These are phyloP conservation scores for Pseudorhombus dupliciocellatus DNA, from an alignment of 2,113 vertebrate genomes.

Conservation along the genomic window DNA sequence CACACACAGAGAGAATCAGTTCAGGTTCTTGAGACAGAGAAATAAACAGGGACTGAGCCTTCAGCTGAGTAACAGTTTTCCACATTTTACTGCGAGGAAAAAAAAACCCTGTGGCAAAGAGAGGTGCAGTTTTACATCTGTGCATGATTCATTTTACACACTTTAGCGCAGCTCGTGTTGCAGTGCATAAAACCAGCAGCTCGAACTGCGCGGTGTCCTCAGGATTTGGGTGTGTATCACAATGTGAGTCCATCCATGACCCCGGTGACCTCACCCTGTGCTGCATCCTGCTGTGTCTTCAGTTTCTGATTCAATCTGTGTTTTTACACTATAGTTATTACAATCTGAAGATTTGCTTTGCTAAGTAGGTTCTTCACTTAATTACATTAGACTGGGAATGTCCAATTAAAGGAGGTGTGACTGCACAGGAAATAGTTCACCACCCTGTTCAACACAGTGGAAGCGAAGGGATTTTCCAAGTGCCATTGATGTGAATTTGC, in stretches of 20 bases:
- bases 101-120: constrained; percentile 15
- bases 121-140: constrained; percentile 49
- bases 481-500: background rate
- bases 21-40: constrained; percentile 53
- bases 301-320: background rate
- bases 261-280: background rate
- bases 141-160: constrained; percentile 48
- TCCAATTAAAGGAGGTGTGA: background rate
- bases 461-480: background rate
- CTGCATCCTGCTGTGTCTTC: background rate
- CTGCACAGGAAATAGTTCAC: background rate
- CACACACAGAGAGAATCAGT: constrained; percentile 39
- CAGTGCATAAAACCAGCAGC: constrained; percentile 26
- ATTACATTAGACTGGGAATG: background rate
- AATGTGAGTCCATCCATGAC: background rate
- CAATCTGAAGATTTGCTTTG: background rate
- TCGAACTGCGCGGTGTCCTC: background rate
- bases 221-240: background rate
- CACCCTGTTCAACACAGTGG: background rate
- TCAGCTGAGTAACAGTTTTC: constrained; percentile 48
- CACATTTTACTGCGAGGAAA: constrained; percentile 49
- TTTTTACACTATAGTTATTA: background rate
- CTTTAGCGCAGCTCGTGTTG: constrained; percentile 24
- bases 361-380: background rate
- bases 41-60: constrained; percentile 52